Evolutionary conservation across 2,797 vertebrate genomes (phyloP).

Genomic region (Sebastes reedi): DNA sequence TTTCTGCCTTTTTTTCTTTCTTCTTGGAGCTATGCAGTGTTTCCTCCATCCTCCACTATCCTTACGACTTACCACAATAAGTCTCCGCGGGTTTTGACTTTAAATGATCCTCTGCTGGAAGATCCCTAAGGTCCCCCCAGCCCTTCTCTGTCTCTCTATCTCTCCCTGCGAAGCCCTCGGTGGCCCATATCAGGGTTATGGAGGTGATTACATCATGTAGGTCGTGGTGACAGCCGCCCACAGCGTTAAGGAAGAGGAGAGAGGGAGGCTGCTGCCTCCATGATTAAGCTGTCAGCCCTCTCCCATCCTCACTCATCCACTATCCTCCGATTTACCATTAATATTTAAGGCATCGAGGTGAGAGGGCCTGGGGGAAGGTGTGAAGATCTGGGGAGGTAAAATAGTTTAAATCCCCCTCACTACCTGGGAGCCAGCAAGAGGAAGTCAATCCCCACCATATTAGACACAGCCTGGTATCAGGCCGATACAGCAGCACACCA

Average conservation of each 20-base stretch:
- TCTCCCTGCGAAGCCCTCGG: conserved; percentile 54
- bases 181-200: conserved; percentile 75
- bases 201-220: conserved; percentile 84
- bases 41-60: background rate
- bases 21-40: background rate
- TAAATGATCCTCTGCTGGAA: conserved; percentile 47
- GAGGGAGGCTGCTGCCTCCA: conserved; percentile 65
- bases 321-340: conserved; percentile 75
- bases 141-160: conserved; percentile 32
- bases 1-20: background rate
- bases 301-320: conserved; percentile 67
- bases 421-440: conserved; percentile 65
- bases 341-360: conserved; percentile 80
- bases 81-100: conserved; percentile 36
- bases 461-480: conserved; percentile 79
- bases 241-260: conserved; percentile 64
- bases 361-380: conserved; percentile 78
- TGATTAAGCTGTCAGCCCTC: conserved; percentile 83
- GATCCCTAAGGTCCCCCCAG: conserved; percentile 38
- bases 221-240: conserved; percentile 79
- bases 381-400: conserved; percentile 78
- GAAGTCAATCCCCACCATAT: conserved; percentile 75
- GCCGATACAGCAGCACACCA: conserved; percentile 61
- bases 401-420: conserved; percentile 76
- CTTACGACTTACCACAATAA: background rate